Evolutionary conservation across 2,113 vertebrate genomes (phyloP), one percentile per base, ranked within the genome.

Genomic region (Chionis minor): DNA sequence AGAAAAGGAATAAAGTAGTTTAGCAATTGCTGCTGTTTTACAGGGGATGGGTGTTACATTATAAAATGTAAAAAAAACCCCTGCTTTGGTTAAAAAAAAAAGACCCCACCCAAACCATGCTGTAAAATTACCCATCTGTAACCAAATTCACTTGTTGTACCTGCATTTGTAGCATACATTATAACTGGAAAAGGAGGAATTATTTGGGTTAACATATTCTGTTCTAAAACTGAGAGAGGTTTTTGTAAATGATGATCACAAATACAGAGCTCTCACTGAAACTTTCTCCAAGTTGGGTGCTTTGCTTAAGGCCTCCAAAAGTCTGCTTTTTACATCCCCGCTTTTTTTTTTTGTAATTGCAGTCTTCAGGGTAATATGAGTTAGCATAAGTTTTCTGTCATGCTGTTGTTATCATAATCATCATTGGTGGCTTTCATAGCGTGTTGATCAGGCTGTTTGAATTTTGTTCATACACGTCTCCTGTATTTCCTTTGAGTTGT

Each of bases 81-180:
- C 40, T 81, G 4, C 21, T 42, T 12, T 56, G 17, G 3, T 38
- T 55, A 14, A 84, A 69, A 61, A 90, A 55, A 21, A 21, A 38
- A 24, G 10, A 1, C 3, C 51, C 26, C 23, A 19, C 12, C 19
- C 27, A 44, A 44, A 44, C 23, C 45, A 32, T 0, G 1, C 51
- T 35, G 24, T 75, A 47, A 15, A 51, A 32, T 51, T 80, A 42
- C 12, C 24, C 12, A 35, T 22, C 15, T 30, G 40, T 67, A 70
- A 62, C 49, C 12, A 70, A 47, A 35, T 71, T 61, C 1, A 21
- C 40, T 44, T 65, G n/a, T 24, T 61, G 38, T 42, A 65, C 62
- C 27, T 42, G 40, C 38, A 30, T 69, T 78, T 90, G 16, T 33
- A 56, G 40, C 18, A 49, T 26, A 26, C 4, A 9, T 71, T 49